Conservation (phyloP, 2,113 vertebrate genomes). For the Epinephelus moara region DNA sequence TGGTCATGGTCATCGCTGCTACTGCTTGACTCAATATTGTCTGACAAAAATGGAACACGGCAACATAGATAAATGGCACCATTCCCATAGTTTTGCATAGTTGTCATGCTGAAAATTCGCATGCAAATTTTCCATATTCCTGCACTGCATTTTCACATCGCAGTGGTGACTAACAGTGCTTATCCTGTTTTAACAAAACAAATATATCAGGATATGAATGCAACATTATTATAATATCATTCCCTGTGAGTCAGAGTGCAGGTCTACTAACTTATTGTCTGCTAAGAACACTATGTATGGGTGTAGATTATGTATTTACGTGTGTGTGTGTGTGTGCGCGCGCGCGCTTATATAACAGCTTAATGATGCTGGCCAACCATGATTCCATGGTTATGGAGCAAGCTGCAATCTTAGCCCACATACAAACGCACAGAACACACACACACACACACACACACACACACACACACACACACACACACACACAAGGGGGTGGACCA, state of each 20-base stretch:
- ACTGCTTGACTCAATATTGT: too few species aligned
- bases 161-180: too few species aligned
- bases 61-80: too few species aligned
- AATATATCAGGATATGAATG: neutral
- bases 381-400: slow-evolving; percentile 20
- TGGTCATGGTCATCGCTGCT: too few species aligned
- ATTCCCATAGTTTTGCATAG: too few species aligned
- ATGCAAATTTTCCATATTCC: too few species aligned
- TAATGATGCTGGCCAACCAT: slow-evolving; percentile 28
- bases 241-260: neutral
- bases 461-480: neutral
- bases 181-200: too few species aligned
- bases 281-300: neutral
- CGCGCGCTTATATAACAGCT: slow-evolving; percentile 22
- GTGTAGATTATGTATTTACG: neutral
- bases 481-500: slow-evolving; percentile 21
- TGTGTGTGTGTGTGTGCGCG: neutral
- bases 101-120: too few species aligned
- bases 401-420: slow-evolving; percentile 7
- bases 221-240: neutral
- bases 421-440: neutral
- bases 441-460: neutral
- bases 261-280: neutral
- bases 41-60: too few species aligned
- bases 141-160: neutral